phyloP scores from a whole-genome alignment of 2,113 vertebrate species.

The Catharus fuscescens region DNA sequence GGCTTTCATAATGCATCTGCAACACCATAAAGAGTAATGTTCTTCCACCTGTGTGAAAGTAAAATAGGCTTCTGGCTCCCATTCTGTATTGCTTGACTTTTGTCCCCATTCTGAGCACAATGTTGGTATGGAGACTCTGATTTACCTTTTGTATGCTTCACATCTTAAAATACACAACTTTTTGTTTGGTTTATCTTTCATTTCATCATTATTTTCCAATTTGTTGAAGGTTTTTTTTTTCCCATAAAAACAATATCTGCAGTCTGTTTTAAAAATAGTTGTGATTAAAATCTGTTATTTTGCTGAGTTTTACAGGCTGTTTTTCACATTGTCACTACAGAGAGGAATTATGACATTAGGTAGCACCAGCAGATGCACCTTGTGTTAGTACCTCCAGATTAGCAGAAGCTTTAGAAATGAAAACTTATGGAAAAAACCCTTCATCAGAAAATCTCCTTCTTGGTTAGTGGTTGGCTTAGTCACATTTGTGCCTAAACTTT shows the following conservation, averaged over 20 bases:
- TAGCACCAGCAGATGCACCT: background rate
- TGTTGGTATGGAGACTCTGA: background rate
- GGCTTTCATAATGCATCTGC: background rate
- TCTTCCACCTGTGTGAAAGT: background rate
- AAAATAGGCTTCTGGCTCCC: background rate
- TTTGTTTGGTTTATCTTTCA: background rate
- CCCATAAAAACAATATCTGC: background rate
- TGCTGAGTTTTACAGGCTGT: background rate
- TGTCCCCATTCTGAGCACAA: background rate
- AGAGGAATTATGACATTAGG: background rate
- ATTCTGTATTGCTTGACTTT: background rate
- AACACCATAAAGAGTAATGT: background rate
- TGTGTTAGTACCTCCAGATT: background rate
- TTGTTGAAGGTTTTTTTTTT: fast-evolving
- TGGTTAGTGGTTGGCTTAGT: background rate
- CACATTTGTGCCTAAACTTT: background rate
- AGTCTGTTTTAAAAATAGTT: background rate
- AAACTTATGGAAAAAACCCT: background rate
- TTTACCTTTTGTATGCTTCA: background rate
- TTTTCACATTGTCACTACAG: background rate
- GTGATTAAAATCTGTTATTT: background rate
- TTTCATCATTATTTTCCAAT: background rate
- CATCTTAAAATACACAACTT: background rate
- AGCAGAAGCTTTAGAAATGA: background rate
- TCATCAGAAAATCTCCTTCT: background rate